Base-by-base conservation (phyloP, 2,113 vertebrate species). In the Circaetus gallicus region DNA sequence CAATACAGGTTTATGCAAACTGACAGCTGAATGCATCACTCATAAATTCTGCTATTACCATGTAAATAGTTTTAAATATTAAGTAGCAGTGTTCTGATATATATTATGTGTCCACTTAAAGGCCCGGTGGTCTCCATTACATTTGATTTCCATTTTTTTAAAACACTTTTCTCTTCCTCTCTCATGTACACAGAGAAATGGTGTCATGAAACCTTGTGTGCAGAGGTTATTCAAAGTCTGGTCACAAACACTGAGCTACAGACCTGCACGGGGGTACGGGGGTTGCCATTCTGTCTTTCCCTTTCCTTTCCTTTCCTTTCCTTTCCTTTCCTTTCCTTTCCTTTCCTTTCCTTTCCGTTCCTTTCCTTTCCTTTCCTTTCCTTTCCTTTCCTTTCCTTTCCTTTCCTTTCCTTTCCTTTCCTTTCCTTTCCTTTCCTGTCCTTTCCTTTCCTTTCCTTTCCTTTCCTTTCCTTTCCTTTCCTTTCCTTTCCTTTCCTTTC, bases 41-140 rank as follows among this genome's bases (percentile, higher is more conserved):
- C 55, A 74, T 74, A 93, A 87, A 95, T 69, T 40, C 59, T 73
- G 55, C 32, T 91, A 71, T 82, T 84, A 86, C 12, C 11, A 26
- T 40, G 52, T 31, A 96, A 93, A 90, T 89, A 62, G 52, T 58
- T 90, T 89, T 50, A 82, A 90, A 86, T 90, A 77, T 77, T 53
- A 63, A 82, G 12, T 40, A 73, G 32, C 7, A 70, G 22, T 16
- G 0, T 82, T 85, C 72, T 77, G 59, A 49, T 78, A 42, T 11
- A 34, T 34, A 32, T 66, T 49, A 32, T 17, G 3, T 53, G 29
- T 66, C 28, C 1, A 4, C 6, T 21, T 62, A 91, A 86, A 53
- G 40, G 22, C 21, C 38, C 26, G 8, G 12, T 15, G 9, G 16
- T 82, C 38, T 72, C 6, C 34, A 65, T 18, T 59, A 22, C 2